A percentile compares a stretch with the other conserved stretches of the same genome.
Evolutionary conservation across 2,888 invertebrate species (phyloP).

Genomic region (Chaitophorus viminalis): DNA sequence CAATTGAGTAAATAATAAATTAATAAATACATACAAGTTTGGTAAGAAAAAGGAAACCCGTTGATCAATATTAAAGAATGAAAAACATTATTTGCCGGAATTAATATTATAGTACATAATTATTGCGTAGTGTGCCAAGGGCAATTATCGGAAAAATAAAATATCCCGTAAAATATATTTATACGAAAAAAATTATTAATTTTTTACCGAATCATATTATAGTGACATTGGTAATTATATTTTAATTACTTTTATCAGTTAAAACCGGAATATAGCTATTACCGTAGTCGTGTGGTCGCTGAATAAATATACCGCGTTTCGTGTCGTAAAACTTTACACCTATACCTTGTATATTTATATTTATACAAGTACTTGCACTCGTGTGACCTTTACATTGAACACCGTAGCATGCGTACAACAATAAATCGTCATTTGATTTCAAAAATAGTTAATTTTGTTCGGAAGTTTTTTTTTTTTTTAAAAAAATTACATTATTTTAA

Average conservation of each 20-base stretch:
- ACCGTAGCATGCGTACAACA: background rate
- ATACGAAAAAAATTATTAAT: background rate
- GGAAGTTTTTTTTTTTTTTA: too few relatives aligned
- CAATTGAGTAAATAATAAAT: too few relatives aligned
- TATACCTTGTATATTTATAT: background rate
- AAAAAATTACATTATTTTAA: too few relatives aligned
- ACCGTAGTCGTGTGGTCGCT: background rate
- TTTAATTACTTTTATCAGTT: background rate
- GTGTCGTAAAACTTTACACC: background rate
- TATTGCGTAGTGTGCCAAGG: too few relatives aligned
- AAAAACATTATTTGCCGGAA: too few relatives aligned
- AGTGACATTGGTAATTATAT: background rate
- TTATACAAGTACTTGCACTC: background rate
- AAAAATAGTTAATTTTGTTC: background rate
- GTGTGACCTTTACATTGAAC: background rate
- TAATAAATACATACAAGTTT: too few relatives aligned
- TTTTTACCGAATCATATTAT: background rate
- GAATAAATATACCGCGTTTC: background rate
- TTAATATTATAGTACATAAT: too few relatives aligned
- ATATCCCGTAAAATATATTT: background rate
- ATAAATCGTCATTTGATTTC: background rate
- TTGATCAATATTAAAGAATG: too few relatives aligned
- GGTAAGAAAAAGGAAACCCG: too few relatives aligned
- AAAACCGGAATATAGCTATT: background rate
- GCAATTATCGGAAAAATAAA: background rate